Base-by-base conservation (phyloP, 2,113 vertebrate genomes). In the Thermophis baileyi region DNA sequence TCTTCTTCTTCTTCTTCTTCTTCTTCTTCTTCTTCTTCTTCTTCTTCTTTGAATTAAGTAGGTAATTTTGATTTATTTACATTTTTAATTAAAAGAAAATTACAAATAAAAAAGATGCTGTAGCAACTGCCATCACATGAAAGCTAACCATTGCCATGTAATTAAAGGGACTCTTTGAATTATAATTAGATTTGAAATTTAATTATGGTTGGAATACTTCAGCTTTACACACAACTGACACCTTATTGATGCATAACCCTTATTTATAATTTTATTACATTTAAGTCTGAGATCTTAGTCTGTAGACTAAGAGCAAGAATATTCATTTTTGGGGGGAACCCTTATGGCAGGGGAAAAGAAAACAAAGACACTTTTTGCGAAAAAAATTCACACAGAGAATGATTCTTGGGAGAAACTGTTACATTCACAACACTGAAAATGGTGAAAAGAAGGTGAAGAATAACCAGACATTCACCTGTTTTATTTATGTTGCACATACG, bases 31-130 rank as follows among this genome's bases (percentile, higher is more conserved):
- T 69, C 60, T 60, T 27, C 57, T 60, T 91, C 95, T 97, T 63
- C 60, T 96, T 60, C 51, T 88, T 49, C 46, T 27, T 97, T 97
- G 96, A 96, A 90, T 97, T 96, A 96, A 97, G 96, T 91, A 95
- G 40, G 88, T 92, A 93, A 90, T 93, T 97, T 96, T 97, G 96
- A 98, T 97, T 98, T 98, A 97, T 97, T 98, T 97, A 97, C 96
- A 96, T 98, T 98, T 97, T 98, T 98, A 98, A 98, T 98, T 98
- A 98, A 98, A 97, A 96, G 96, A 97, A 98, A 97, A 98, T 98
- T 98, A 95, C 95, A 97, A 95, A 97, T 98, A 93, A 89, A 91
- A 90, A 97, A 98, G 97, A 97, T 97, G 96, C 95, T 97, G 96
- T 96, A 97, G 95, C 96, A 97, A 96, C 97, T 96, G 90, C 97